Base-by-base conservation (phyloP, 2,888 invertebrate genomes). In the Eupithecia exiguata region DNA sequence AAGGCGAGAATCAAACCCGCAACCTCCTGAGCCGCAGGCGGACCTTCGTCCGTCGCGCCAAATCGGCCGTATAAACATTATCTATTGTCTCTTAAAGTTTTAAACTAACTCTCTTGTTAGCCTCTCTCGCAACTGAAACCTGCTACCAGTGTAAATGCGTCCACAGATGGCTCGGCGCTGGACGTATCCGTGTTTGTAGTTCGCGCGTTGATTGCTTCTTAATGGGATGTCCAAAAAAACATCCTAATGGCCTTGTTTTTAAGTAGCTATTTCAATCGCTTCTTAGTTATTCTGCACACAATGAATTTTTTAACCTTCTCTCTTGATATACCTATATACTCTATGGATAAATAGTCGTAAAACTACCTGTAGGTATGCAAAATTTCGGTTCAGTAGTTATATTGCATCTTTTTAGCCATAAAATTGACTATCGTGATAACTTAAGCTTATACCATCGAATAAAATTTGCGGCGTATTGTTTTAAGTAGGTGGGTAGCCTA, bases 151-250 rank as follows among this genome's bases (percentile, higher is more conserved):
- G 43, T 63, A 43, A 68, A 72, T 68, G 35, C 16, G 62, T 30
- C 25, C 35, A 46, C 53, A 35, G 68, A 71, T 70, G 66, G 21
- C 53, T 71, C 30, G 49, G 69, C 72, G 71, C 69, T 61, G 63
- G 70, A 72, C 75, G 74, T 73, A 74, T 71, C 62, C 74, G 72
- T 75, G 75, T 71, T 73, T 70, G 75, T 49, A 66, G 69, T 63
- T 66, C 71, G 53, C 66, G 71, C 71, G 74, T 68, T 72, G 76
- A 77, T 78, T 76, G 71, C 73, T 73, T 76, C 69, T 67, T 76
- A 63, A 69, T 67, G 40, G 73, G 66, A 69, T 69, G 63, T 70
- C 71, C 65, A 58, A 35, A 35, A 72, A 76, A 76, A 46, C 66
- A 21, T 30, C 16, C 38, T 43, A 66, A 66, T 66, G 40, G 7